A percentile compares a stretch with the other conserved stretches of the same genome.
phyloP scores from a whole-genome alignment of 2,797 vertebrate genomes.

The Acomys russatus region DNA sequence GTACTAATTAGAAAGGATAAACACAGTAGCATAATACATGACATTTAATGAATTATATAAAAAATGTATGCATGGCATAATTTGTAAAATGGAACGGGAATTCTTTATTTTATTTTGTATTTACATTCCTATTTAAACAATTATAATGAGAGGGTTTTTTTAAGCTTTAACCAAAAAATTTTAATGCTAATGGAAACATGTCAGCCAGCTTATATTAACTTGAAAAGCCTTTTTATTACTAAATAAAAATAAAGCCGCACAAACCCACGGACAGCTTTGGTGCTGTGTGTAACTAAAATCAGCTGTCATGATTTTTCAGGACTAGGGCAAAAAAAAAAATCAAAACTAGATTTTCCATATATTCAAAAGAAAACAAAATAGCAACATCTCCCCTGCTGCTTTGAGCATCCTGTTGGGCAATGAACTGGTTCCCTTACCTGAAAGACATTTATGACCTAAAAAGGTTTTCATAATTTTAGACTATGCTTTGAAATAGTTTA shows the following conservation, averaged over 20 bases:
- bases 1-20: not conserved
- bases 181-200: not conserved
- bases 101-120: conserved; percentile 9
- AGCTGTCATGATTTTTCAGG: conserved; percentile 5
- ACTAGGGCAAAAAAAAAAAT: conserved; percentile 10
- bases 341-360: conserved; percentile 2
- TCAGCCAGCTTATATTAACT: conserved; percentile 10
- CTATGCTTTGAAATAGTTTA: conserved; percentile 20
- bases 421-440: not conserved
- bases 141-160: not conserved
- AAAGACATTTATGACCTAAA: not conserved
- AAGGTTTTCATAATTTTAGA: not conserved
- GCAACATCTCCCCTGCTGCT: not conserved
- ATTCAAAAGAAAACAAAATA: conserved; percentile 43
- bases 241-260: conserved; percentile 33
- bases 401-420: not conserved
- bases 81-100: not conserved
- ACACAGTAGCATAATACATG: not conserved
- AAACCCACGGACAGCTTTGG: conserved; percentile 21
- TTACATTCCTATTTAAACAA: conserved; percentile 13
- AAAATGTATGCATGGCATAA: not conserved
- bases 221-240: conserved; percentile 23
- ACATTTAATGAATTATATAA: not conserved
- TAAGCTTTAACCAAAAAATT: not conserved
- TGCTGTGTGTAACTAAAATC: not conserved